Conservation (phyloP, 2,113 vertebrate genomes). For the Anguilla japonica region DNA sequence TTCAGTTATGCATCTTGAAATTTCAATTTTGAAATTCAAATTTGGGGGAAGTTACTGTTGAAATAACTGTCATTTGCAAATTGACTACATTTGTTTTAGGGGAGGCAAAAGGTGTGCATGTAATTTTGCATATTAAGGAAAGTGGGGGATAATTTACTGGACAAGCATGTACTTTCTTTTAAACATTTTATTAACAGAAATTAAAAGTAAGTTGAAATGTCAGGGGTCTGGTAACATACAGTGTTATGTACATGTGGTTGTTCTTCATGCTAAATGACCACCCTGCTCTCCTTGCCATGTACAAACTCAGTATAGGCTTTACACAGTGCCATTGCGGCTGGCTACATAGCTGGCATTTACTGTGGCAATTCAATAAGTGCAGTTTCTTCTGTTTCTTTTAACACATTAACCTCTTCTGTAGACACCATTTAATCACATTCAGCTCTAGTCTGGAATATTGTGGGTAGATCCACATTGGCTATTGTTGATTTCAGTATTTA, state of each 20-base stretch:
- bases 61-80: neutral
- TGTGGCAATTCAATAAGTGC: neutral
- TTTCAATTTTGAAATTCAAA: neutral
- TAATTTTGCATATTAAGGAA: neutral
- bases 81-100: neutral
- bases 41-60: neutral
- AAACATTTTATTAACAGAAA: neutral
- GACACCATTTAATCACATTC: neutral
- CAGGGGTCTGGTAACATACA: neutral
- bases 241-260: neutral
- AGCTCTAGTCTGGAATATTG: neutral
- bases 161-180: neutral
- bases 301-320: neutral
- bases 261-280: neutral
- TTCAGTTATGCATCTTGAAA: neutral
- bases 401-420: neutral
- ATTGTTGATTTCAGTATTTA: neutral
- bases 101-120: neutral
- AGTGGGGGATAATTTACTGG: neutral
- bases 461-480: neutral
- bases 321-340: neutral
- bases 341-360: neutral
- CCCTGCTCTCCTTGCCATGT: neutral
- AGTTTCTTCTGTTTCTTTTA: neutral
- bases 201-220: neutral